Base-by-base conservation (phyloP, 2,888 invertebrate genomes). In the Sminthurinus aureus region DNA sequence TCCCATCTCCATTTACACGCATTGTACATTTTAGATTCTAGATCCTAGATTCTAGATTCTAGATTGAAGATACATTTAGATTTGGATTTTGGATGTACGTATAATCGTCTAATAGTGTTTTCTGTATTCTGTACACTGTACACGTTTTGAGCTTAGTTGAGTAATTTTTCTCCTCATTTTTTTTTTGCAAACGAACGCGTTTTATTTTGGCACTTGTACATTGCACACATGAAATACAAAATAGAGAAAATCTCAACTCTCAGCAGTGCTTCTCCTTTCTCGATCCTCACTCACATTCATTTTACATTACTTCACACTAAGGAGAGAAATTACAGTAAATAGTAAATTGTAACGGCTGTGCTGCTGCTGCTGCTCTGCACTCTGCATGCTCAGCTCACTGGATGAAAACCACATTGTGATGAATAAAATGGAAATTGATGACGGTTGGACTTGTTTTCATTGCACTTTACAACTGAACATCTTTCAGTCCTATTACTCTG, bases 151-250 rank as follows among this genome's bases (percentile, higher is more conserved):
- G 38, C 38, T 38, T 38, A 38, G 3, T 38, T 38, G 20, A 38
- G 11, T n/a, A 24, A 58, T 22, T 22, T n/a, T 22, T 58, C 4
- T 20, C n/a, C 77, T 74, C 22, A 52, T 77, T 58, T 66, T 78
- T 66, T 78, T 78, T 22, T 15, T 26, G 78, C 78, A 66, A 78
- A 66, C 64, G 26, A 26, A 38, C 66, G 78, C 78, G 38, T 26
- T 66, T 78, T 78, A 18, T 66, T 24, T 78, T 78, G 78, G 78
- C 78, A 78, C 66, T 78, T 66, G 66, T 71, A 24, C 26, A 11
- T 66, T 15, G 6, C 9, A 4, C 6, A n/a, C 6, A 66, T 4
- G 9, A 11, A 20, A 18, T 15, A 20, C 20, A 67, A n/a, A n/a
- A 67, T 67, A 22, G 4, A 67, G 22, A 67, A 67, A 18, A 64